Percentiles rank a stretch among this genome's conserved stretches.
These are phyloP conservation scores for Acanthurus tractus DNA, from an alignment of 2,797 vertebrate species.

Conservation along the genomic window DNA sequence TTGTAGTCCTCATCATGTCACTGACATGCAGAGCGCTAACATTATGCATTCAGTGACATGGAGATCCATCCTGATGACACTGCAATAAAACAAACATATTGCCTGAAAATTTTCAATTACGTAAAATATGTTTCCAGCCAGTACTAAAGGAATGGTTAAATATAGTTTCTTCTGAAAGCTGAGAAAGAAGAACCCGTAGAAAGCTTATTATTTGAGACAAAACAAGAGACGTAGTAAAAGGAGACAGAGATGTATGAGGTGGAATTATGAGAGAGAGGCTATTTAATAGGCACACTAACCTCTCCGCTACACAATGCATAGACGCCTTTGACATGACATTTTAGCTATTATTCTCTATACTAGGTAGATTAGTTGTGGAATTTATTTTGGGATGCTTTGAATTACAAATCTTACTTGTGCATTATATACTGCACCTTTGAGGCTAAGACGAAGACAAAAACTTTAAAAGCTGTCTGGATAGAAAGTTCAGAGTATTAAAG, in stretches of 20 bases:
- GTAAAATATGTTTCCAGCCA: background rate
- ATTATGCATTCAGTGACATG: background rate
- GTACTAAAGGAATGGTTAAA: background rate
- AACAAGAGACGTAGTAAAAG: background rate
- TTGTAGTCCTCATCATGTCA: background rate
- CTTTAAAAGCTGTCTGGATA: too few relatives aligned
- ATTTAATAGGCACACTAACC: too few relatives aligned
- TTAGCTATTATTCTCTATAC: too few relatives aligned
- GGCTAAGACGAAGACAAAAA: too few relatives aligned
- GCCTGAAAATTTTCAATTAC: conserved; percentile 11
- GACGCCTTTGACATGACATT: too few relatives aligned
- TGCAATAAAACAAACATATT: background rate
- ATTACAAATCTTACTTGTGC: too few relatives aligned
- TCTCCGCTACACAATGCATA: too few relatives aligned
- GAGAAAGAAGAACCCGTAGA: background rate
- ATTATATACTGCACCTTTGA: too few relatives aligned
- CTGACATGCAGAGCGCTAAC: background rate
- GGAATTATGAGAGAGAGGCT: too few relatives aligned
- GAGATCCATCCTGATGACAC: background rate
- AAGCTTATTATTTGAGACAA: background rate
- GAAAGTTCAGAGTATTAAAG: too few relatives aligned
- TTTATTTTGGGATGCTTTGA: too few relatives aligned
- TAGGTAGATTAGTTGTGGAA: too few relatives aligned
- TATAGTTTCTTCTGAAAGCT: background rate
- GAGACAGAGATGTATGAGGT: background rate